These are phyloP conservation scores for Ellobius talpinus DNA, from an alignment of 2,113 vertebrate species.

Conservation along the genomic window DNA sequence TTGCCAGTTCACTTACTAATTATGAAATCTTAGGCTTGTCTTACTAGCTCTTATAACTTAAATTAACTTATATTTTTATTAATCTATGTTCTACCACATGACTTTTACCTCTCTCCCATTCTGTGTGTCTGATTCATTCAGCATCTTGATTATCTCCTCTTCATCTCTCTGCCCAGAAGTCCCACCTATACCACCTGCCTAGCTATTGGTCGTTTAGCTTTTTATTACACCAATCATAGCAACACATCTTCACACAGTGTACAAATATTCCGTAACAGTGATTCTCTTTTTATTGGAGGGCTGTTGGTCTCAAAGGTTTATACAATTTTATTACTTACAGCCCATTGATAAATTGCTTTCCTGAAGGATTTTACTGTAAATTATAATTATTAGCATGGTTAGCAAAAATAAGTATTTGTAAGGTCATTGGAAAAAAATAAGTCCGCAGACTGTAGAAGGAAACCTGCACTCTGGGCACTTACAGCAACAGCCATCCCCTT, in stretches of 20 bases:
- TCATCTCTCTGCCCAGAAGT: neutral
- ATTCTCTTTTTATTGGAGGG: constrained; percentile 42
- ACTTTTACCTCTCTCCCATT: neutral
- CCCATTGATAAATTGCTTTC: constrained; percentile 55
- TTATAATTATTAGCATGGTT: constrained; percentile 37
- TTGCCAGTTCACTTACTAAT: neutral
- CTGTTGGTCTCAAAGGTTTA: constrained; percentile 10
- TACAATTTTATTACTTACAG: constrained; percentile 52
- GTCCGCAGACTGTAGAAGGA: constrained; percentile 7
- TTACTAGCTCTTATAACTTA: neutral
- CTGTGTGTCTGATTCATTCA: neutral
- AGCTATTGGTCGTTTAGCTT: neutral
- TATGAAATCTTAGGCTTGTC: neutral
- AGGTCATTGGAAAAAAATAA: constrained; percentile 29
- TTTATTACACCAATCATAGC: neutral
- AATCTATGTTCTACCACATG: neutral
- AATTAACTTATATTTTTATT: neutral
- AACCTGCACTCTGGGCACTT: neutral
- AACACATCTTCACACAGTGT: neutral
- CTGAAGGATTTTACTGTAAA: constrained; percentile 38
- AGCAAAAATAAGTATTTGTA: constrained; percentile 55
- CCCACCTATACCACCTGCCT: neutral
- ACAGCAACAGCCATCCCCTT: neutral
- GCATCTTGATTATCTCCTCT: neutral
- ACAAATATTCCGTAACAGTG: neutral